Percentiles rank a stretch among this genome's conserved stretches.
phyloP scores from a whole-genome alignment of 2,888 invertebrate genomes.

The Brachynemurus nebulosus region DNA sequence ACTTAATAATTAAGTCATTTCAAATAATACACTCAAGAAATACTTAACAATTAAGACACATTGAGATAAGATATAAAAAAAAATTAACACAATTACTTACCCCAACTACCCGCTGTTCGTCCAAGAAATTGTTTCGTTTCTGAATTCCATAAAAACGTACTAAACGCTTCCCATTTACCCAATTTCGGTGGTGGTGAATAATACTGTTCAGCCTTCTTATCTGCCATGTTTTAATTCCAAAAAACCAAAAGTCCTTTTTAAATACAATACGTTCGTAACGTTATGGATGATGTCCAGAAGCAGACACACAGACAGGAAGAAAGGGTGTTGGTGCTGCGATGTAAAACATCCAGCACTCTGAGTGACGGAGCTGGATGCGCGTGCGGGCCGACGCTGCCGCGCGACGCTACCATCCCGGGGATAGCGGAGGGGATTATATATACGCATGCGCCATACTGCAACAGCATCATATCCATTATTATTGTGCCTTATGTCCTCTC shows the following conservation, averaged over 20 bases:
- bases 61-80: not conserved
- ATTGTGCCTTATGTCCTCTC: no score
- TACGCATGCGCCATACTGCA: not conserved
- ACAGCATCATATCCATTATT: no score
- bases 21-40: not conserved
- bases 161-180: constrained; percentile 75
- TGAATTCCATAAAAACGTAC: constrained; percentile 78
- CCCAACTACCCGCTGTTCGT: constrained; percentile 87
- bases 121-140: constrained; percentile 86
- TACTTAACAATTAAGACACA: not conserved
- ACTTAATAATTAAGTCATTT: not conserved
- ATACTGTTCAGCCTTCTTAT: constrained; percentile 65
- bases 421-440: constrained; percentile 3
- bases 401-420: constrained; percentile 4
- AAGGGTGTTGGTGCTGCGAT: constrained; percentile 8
- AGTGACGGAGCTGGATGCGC: constrained; percentile 7
- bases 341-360: constrained; percentile 2
- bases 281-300: constrained; percentile 3
- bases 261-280: no score
- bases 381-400: constrained; percentile 9
- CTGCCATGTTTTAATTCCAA: constrained; percentile 45
- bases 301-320: constrained; percentile 3
- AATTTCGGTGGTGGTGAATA: constrained; percentile 68
- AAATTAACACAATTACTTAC: constrained; percentile 47
- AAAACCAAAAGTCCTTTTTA: not conserved